Evolutionary conservation across 1,140 invertebrate genomes (phyloP).

Genomic region (Helicoverpa armigera): DNA sequence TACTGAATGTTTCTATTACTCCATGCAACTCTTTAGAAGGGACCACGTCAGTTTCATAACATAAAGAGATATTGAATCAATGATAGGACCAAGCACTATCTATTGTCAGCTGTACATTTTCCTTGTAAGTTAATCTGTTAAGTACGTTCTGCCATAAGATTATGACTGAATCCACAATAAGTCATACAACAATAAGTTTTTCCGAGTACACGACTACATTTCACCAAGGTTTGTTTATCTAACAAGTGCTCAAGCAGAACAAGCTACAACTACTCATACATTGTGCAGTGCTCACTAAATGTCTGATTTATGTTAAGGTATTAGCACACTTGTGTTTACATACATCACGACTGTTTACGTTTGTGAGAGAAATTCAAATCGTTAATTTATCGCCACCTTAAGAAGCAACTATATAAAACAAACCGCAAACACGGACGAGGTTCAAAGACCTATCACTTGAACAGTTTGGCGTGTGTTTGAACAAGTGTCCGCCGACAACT

Average conservation of each 20-base stretch:
- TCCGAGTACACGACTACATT: conserved; percentile 22
- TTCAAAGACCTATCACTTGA: conserved; percentile 84
- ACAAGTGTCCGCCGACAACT: conserved; percentile 76
- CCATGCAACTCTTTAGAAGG: background rate
- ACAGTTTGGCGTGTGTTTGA: conserved; percentile 80
- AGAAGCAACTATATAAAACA: conserved; percentile 82
- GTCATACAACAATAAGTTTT: conserved; percentile 23
- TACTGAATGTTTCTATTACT: conserved; percentile 44
- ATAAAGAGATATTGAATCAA: conserved; percentile 36
- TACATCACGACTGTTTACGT: conserved; percentile 76
- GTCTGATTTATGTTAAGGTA: conserved; percentile 60
- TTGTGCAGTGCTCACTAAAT: conserved; percentile 55
- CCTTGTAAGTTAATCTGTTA: conserved; percentile 18
- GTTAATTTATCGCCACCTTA: conserved; percentile 84
- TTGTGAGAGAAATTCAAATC: conserved; percentile 80
- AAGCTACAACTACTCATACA: conserved; percentile 38
- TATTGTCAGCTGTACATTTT: conserved; percentile 33
- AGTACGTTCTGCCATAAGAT: conserved; percentile 7
- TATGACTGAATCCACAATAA: conserved; percentile 31
- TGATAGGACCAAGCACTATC: conserved; percentile 19
- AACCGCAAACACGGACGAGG: conserved; percentile 78
- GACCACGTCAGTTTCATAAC: background rate
- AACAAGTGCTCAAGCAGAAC: conserved; percentile 35
- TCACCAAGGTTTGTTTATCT: conserved; percentile 29
- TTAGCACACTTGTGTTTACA: conserved; percentile 75